These are phyloP conservation scores for Alosa sapidissima DNA, from an alignment of 2,797 vertebrate species.

Conservation along the genomic window DNA sequence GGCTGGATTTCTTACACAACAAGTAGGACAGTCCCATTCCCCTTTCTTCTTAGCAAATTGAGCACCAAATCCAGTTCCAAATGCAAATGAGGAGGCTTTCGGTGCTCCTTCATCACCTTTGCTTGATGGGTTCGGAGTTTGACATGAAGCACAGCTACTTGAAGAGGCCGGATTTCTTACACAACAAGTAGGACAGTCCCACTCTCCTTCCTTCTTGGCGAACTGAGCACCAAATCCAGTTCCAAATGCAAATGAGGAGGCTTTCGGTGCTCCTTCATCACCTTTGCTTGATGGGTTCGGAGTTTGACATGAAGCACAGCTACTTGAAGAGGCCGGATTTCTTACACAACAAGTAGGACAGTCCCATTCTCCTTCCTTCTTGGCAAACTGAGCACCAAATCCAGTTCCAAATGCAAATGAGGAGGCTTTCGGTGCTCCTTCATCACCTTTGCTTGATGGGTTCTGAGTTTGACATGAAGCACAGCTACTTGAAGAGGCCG, in stretches of 20 bases:
- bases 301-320: conserved; percentile 53
- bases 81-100: neutral
- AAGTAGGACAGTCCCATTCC: conserved; percentile 26
- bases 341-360: conserved; percentile 39
- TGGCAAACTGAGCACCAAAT: conserved; percentile 59
- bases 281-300: conserved; percentile 65
- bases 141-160: conserved; percentile 45
- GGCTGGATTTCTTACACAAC: conserved; percentile 40
- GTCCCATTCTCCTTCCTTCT: conserved; percentile 42
- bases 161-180: conserved; percentile 32
- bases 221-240: conserved; percentile 59
- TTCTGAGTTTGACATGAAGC: conserved; percentile 58
- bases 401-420: conserved; percentile 42
- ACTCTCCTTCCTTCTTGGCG: conserved; percentile 51
- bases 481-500: conserved; percentile 25
- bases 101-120: conserved; percentile 44
- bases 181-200: conserved; percentile 38
- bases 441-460: conserved; percentile 59
- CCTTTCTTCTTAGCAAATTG: conserved; percentile 58
- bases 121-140: conserved; percentile 63
- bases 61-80: conserved; percentile 56
- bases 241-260: conserved; percentile 33
- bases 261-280: neutral
- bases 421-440: too few species aligned
- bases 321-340: conserved; percentile 31